A percentile compares a stretch with the other conserved stretches of the same genome.
Evolutionary conservation across 2,888 invertebrate genomes (phyloP).

Genomic region (Pogonocherus hispidulus): DNA sequence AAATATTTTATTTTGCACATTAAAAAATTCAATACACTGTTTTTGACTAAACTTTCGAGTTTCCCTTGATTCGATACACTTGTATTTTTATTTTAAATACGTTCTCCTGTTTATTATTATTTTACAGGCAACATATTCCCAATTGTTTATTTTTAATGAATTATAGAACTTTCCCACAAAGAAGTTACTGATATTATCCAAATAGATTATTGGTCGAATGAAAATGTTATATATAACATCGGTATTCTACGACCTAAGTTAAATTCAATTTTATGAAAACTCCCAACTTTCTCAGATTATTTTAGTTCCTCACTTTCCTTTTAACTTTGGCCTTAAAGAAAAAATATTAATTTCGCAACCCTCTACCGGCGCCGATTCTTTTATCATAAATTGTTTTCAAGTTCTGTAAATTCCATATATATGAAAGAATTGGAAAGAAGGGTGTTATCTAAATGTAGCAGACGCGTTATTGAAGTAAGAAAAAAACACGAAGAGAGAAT

Average conservation of each 20-base stretch:
- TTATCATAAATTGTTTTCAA: neutral
- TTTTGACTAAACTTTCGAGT: too few species aligned
- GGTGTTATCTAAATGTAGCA: neutral
- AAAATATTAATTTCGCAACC: neutral
- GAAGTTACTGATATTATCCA: too few species aligned
- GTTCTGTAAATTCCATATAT: slow-evolving; percentile 9
- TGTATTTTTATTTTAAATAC: too few species aligned
- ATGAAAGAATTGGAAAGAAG: neutral
- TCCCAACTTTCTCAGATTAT: neutral
- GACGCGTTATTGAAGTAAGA: neutral
- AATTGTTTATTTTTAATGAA: too few species aligned
- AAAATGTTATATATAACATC: too few species aligned
- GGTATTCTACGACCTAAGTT: neutral
- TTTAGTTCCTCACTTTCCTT: neutral
- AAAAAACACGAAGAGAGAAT: slow-evolving; percentile 12
- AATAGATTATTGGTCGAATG: too few species aligned
- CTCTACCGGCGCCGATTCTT: neutral
- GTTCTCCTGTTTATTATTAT: too few species aligned
- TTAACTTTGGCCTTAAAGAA: neutral
- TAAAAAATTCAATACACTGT: too few species aligned
- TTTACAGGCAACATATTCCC: too few species aligned
- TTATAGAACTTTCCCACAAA: too few species aligned
- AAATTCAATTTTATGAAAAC: neutral
- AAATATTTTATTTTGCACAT: too few species aligned
- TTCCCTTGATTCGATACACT: too few species aligned